Percentiles rank a stretch among this genome's conserved stretches.
phyloP scores from a whole-genome alignment of 2,113 vertebrate genomes.

The Scatophagus argus region DNA sequence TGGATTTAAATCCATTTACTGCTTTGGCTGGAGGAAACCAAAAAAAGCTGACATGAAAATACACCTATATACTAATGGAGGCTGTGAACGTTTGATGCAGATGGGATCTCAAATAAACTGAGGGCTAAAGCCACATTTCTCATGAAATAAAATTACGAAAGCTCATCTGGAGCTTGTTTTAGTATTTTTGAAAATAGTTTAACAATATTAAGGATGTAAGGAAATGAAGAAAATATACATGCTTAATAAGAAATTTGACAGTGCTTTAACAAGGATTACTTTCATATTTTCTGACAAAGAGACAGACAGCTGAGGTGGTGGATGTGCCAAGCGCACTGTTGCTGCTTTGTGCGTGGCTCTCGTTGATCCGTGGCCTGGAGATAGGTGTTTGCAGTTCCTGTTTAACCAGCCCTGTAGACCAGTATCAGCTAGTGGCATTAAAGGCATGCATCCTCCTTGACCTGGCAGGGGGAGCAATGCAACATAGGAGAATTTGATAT shows the following conservation, averaged over 20 bases:
- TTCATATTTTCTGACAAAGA: conserved; percentile 35
- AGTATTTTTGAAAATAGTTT: too few species aligned
- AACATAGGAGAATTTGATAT: conserved; percentile 50
- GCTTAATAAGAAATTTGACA: conserved; percentile 8
- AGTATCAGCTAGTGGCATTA: conserved; percentile 44
- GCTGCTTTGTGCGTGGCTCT: conserved; percentile 35
- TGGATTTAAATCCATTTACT: conserved; percentile 75
- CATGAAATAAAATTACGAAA: not conserved
- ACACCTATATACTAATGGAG: conserved; percentile 59
- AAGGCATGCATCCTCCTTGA: conserved; percentile 44
- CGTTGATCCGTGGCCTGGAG: conserved; percentile 54
- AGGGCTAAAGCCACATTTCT: conserved; percentile 14
- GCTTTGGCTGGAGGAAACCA: conserved; percentile 56
- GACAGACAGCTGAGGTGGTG: conserved; percentile 17
- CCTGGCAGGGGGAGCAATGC: conserved; percentile 34
- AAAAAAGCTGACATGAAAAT: conserved; percentile 56
- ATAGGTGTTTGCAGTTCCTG: conserved; percentile 50
- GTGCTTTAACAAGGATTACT: conserved; percentile 8
- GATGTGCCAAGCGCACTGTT: conserved; percentile 11
- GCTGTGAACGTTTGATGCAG: conserved; percentile 41
- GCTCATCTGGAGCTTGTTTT: not conserved
- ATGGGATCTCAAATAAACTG: conserved; percentile 30
- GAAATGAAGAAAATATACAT: conserved; percentile 32
- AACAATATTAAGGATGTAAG: conserved; percentile 7
- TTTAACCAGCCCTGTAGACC: conserved; percentile 54